A percentile compares a stretch with the other conserved stretches of the same genome.
phyloP scores from a whole-genome alignment of 1,140 invertebrate genomes.

The Delia radicum region DNA sequence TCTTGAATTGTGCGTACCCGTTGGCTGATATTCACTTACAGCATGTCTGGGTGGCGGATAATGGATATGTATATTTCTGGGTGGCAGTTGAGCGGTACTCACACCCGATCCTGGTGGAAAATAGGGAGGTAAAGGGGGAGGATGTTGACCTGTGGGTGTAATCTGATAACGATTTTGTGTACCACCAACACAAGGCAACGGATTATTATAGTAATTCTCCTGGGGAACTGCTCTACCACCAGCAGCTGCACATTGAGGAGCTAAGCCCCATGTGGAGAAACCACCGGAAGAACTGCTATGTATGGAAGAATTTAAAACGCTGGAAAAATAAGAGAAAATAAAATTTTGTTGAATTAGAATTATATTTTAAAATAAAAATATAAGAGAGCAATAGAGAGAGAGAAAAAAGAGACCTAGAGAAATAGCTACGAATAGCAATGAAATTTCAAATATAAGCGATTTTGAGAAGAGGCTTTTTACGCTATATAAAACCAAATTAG shows the following conservation, averaged over 20 bases:
- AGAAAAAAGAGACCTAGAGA: no score
- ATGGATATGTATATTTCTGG: constrained; percentile 49
- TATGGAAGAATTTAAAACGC: constrained; percentile 50
- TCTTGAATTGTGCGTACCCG: constrained; percentile 41
- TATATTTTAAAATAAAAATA: no score
- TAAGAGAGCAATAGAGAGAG: no score
- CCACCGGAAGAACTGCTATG: constrained; percentile 52
- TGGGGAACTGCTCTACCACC: constrained; percentile 35
- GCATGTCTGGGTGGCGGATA: constrained; percentile 51
- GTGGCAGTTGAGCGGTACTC: constrained; percentile 35
- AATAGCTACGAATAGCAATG: no score
- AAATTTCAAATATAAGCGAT: no score
- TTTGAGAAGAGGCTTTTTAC: no score
- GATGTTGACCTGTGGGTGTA: constrained; percentile 52
- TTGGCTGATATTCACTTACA: constrained; percentile 50
- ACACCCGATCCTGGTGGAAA: constrained; percentile 37
- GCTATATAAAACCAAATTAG: no score
- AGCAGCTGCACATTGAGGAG: constrained; percentile 42
- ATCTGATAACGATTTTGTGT: constrained; percentile 53
- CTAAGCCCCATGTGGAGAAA: constrained; percentile 52
- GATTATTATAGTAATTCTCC: constrained; percentile 54
- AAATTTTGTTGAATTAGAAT: neutral
- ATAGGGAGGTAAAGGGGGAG: constrained; percentile 49
- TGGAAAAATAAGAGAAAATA: constrained; percentile 20
- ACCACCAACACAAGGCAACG: constrained; percentile 39